Base-by-base conservation (phyloP, 2,797 vertebrate species). In the Mus minutoides region DNA sequence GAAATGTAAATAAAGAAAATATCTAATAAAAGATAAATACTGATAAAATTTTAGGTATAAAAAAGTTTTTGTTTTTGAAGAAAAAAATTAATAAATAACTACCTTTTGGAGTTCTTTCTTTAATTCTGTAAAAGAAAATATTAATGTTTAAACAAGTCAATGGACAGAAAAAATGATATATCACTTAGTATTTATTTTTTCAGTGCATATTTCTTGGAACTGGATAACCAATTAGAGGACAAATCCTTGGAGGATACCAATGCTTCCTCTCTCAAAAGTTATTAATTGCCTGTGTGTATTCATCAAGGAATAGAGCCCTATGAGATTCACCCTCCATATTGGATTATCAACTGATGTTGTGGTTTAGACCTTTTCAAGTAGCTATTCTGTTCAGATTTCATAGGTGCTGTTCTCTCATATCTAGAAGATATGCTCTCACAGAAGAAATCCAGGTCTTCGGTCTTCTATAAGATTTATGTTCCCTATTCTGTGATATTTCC, bases 71-170 rank as follows among this genome's bases (percentile, higher is more conserved):
- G 67, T 19, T n/a, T 69, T n/a, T 17, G 6, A 88, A 64, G 43
- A 21, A 83, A 96, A 96, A 96, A 90, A 92, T 83, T 58, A 92
- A 67, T 90, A 87, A 94, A 75, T 88, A 7, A 11, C 26, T 89
- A 8, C 89, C 12, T 96, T 88, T 92, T 92, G 54, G 12, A 3
- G 67, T 69, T n/a, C 6, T 69, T n/a, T 34, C 52, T 73, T 92
- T 64, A 34, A 90, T 94, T 94, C 62, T 96, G 13, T 43, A 4
- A 75, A 64, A 84, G 43, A 56, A 95, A 95, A 58, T n/a, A 73
- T 46, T 40, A 58, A 54, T 75, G 0, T 92, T 92, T 91, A 88
- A 94, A 9, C 58, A 86, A 56, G 52, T 92, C 46, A 92, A 80
- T 75, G 54, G 31, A 14, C 29, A 90, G 52, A 71, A 84, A 89